A percentile compares a stretch with the other conserved stretches of the same genome.
Conservation (phyloP, 2,888 invertebrate species). For the Scotopteryx bipunctaria region DNA sequence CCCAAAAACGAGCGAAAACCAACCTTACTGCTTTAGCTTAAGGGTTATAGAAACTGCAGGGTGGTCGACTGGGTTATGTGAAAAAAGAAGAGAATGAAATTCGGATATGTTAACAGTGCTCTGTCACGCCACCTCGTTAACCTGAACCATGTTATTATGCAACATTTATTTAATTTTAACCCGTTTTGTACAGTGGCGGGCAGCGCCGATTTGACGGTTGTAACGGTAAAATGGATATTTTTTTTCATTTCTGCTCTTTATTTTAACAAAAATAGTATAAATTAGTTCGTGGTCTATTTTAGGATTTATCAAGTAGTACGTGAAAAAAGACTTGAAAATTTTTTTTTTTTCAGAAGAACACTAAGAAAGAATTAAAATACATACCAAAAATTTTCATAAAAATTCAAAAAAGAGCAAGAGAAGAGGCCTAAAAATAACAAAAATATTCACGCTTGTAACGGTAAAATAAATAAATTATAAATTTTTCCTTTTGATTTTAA, state of each 20-base stretch:
- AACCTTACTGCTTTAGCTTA: slow-evolving; percentile 10
- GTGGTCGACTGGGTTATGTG: slow-evolving; percentile 14
- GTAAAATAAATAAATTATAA: no score
- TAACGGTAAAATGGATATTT: slow-evolving; percentile 17
- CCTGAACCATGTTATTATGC: slow-evolving; percentile 74
- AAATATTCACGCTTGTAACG: no score
- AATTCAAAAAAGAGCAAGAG: no score
- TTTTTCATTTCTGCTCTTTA: background rate
- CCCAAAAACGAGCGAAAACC: slow-evolving; percentile 1
- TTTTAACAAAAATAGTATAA: no score
- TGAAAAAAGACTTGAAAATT: no score
- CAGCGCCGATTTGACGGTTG: slow-evolving; percentile 18
- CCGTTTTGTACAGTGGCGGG: slow-evolving; percentile 35
- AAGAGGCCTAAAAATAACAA: no score
- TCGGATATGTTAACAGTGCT: slow-evolving; percentile 71
- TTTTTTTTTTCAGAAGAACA: no score
- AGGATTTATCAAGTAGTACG: no score
- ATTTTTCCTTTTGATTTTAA: no score
- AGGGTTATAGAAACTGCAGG: slow-evolving; percentile 8
- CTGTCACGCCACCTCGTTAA: slow-evolving; percentile 79
- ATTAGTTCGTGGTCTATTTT: no score
- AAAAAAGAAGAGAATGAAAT: slow-evolving; percentile 49
- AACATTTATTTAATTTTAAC: slow-evolving; percentile 76
- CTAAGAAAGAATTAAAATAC: no score
- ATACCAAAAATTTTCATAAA: no score